Base-by-base conservation (phyloP, 2,888 invertebrate species). In the Brachyptera risi region DNA sequence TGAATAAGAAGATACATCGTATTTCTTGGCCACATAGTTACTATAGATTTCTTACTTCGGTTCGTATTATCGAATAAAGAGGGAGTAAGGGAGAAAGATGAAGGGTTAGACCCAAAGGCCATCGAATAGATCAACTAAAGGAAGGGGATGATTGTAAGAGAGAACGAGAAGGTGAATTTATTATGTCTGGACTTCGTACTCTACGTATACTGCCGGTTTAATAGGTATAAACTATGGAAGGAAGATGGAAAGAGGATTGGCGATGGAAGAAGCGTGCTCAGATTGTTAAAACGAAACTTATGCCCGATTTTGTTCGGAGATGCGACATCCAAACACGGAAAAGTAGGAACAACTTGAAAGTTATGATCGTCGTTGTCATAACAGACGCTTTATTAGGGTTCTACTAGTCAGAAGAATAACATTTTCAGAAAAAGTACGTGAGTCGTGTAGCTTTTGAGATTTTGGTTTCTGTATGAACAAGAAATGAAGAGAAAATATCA, bases 1-100 rank as follows among this genome's bases (percentile, higher is more conserved):
- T n/a, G n/a, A n/a, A n/a, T n/a, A n/a, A n/a, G 54, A 54, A 54
- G 54, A 54, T 35, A 31, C 37, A 54, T 54, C 54, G 54, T 11
- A 35, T 44, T 17, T 19, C 54, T 11, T 19, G 35, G 35, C 54
- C 54, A 21, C 47, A 54, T 54, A 37, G 54, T 47, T 47, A 23
- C 54, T 11, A 17, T 15, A 21, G 44, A 44, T 44, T 54, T 54
- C 54, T 54, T 54, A 54, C 54, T 54, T 37, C 35, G 11, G 15
- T n/a, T 35, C 54, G 35, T 35, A 54, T 54, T 54, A 54, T 54
- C 54, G 54, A 54, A 35, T 54, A 37, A 19, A 37, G 35, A 27
- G 24, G 24, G 50, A 13, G 50, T 31, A 51, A 27, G 26, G 17
- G 26, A 26, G 27, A 27, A 26, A 17, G 21, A 23, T 35, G 35